Conservation (phyloP, 1,140 invertebrate species). For the Argopecten irradians region DNA sequence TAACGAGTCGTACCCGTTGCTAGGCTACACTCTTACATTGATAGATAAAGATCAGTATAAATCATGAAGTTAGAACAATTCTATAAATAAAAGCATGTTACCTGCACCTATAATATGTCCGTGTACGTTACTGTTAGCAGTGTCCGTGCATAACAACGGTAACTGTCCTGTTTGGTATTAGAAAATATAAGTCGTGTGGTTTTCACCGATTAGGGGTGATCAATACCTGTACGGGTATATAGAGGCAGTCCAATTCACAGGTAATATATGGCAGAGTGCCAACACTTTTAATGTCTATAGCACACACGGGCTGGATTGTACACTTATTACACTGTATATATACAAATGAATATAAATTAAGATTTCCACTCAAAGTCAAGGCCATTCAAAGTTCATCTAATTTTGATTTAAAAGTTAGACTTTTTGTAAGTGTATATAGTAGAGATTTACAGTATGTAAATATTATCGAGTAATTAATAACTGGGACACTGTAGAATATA, state of each 20-base stretch:
- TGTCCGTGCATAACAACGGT: constrained; percentile 6
- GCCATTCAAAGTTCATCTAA: background rate
- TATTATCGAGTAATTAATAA: background rate
- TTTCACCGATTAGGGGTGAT: background rate
- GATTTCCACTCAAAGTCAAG: background rate
- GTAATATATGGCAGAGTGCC: background rate
- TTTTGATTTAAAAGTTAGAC: background rate
- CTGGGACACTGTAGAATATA: background rate
- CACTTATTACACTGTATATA: background rate
- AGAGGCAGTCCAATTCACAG: background rate
- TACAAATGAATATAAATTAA: background rate
- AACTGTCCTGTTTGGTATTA: background rate
- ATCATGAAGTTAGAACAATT: background rate
- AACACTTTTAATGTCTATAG: background rate
- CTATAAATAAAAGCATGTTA: background rate
- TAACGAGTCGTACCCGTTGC: background rate
- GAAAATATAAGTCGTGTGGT: background rate
- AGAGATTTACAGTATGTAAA: background rate
- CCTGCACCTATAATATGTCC: background rate
- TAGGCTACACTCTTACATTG: background rate
- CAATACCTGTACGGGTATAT: background rate
- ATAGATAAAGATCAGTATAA: background rate
- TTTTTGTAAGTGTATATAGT: background rate
- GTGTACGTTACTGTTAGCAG: background rate
- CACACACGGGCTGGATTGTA: background rate